Conservation (phyloP, 2,888 invertebrate genomes). For the Chloroclysta siterata region DNA sequence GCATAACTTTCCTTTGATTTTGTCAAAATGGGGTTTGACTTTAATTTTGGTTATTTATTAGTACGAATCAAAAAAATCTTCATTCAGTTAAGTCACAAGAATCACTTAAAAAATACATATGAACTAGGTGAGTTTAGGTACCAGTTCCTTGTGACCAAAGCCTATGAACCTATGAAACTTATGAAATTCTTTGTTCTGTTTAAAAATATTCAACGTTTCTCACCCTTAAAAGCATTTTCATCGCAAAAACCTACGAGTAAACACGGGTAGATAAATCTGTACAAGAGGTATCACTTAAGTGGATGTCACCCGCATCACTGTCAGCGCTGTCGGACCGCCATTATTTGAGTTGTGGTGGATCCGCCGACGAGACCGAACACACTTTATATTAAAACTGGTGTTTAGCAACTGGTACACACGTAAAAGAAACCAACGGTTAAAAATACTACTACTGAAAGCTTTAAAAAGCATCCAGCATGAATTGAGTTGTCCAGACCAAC, state of each 20-base stretch:
- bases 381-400: constrained; percentile 5
- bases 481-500: background rate
- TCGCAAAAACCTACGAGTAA: constrained; percentile 30
- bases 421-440: background rate
- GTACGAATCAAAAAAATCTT: too few species aligned
- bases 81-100: too few species aligned
- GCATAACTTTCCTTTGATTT: too few species aligned
- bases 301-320: constrained; percentile 70
- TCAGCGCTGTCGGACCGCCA: constrained; percentile 51
- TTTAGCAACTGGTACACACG: background rate
- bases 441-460: background rate
- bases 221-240: constrained; percentile 16
- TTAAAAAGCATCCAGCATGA: too few species aligned
- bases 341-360: constrained; percentile 57
- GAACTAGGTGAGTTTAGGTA: too few species aligned
- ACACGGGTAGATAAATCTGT: constrained; percentile 51
- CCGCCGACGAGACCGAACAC: constrained; percentile 38
- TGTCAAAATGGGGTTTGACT: too few species aligned
- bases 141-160: background rate
- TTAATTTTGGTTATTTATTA: too few species aligned
- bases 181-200: background rate
- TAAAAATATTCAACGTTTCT: background rate
- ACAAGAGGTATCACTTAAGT: constrained; percentile 52
- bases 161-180: background rate
- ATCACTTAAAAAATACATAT: too few species aligned